phyloP scores from a whole-genome alignment of 1,140 invertebrate genomes.

The Tetranychus urticae region DNA sequence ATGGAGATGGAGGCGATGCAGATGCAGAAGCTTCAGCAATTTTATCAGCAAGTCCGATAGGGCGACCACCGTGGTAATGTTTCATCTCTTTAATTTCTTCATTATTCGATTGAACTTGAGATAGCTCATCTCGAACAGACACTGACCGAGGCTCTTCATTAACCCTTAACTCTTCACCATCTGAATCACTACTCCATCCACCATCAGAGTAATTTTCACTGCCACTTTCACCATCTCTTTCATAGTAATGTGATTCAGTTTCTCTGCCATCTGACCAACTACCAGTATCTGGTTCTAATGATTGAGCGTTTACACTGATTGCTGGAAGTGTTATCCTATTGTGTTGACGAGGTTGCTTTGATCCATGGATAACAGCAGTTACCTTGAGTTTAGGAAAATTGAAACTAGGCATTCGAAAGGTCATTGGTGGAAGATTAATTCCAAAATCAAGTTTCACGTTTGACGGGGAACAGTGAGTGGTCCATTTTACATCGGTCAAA shows the following conservation, averaged over 20 bases:
- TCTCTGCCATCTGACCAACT: neutral
- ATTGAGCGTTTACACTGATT: neutral
- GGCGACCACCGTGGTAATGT: too few relatives aligned
- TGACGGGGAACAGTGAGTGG: neutral
- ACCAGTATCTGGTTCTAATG: neutral
- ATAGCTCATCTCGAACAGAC: too few relatives aligned
- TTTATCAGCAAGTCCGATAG: too few relatives aligned
- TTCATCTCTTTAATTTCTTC: too few relatives aligned
- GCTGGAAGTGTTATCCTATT: neutral
- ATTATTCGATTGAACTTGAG: too few relatives aligned
- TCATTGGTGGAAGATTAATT: constrained; percentile 1
- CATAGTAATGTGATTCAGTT: neutral
- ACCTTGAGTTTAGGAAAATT: constrained; percentile 5
- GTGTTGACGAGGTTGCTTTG: neutral
- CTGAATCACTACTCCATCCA: too few relatives aligned
- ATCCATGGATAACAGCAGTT: neutral
- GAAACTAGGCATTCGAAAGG: constrained; percentile 1
- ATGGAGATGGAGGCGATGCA: neutral
- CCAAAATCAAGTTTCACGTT: neutral
- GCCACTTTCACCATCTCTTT: too few relatives aligned
- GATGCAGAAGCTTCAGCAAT: neutral
- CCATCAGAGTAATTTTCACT: too few relatives aligned
- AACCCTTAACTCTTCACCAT: too few relatives aligned
- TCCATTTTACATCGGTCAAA: too few relatives aligned
- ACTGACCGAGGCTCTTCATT: too few relatives aligned